Evolutionary conservation across 2,113 vertebrate genomes (phyloP), one percentile per base, ranked within the genome.

Genomic region (Tragelaphus scriptus): DNA sequence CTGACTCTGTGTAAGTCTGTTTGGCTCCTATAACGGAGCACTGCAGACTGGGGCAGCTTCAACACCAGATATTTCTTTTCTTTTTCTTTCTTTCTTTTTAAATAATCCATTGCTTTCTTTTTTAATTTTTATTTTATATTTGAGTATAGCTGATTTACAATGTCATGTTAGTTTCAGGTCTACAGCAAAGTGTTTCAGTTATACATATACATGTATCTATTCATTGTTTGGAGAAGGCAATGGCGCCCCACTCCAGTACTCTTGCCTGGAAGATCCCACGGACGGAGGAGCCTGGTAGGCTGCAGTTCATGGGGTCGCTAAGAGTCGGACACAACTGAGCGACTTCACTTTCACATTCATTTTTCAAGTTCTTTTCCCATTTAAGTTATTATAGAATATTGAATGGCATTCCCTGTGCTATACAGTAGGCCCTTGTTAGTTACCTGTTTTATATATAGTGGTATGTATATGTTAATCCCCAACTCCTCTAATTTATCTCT

Each of bases 1-100:
- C 44, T 8, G 1, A 40, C 3, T 2, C n/a, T 7, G 10, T 19
- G 75, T 40, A 1, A 1, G 53, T 40, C 32, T 7, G 26, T 44
- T 30, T 10, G 79, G 88, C 63, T 23, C 9, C 63, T 32, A 4
- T 6, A 6, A 7, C 1, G 3, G 7, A 79, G 28, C 7, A 6
- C 6, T 25, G 8, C 12, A 6, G 85, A 30, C 75, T 47, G 6
- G 58, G 6, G 59, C 8, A 3, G 10, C 86, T 28, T 51, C 5
- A 26, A 10, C 30, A 53, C 7, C 53, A 19, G 26, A 17, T 4
- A 0, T 9, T 21, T 2, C 30, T 19, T 12, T 23, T 32, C 28
- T 21, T 51, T 49, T 81, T 30, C 47, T 80, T 28, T 44, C 23
- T 77, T 49, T 49, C 9, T 21, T 40, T 71, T 36, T 53, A 12